Conservation (phyloP, 2,113 vertebrate species). For the Microcebus griseorufus region DNA sequence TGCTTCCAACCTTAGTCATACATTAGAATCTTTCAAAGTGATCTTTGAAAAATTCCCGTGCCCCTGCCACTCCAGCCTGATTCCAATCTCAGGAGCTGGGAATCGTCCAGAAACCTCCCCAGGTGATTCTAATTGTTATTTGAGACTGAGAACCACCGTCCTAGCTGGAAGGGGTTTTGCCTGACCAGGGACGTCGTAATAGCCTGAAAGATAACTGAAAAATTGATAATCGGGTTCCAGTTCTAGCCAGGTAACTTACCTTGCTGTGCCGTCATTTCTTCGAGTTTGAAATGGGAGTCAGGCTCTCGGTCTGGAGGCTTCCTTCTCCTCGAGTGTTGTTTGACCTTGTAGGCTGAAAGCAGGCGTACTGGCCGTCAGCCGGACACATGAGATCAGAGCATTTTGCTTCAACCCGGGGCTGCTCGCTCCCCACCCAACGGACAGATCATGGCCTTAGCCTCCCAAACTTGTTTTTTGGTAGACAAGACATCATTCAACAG, state of each 20-base stretch:
- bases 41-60: not conserved
- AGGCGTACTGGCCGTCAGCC: accelerated
- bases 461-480: not conserved
- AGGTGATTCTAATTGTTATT: not conserved
- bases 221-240: not conserved
- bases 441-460: no score
- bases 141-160: not conserved
- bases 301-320: not conserved
- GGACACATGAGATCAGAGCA: accelerated
- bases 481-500: not conserved
- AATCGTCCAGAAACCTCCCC: no score
- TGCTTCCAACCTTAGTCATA: not conserved
- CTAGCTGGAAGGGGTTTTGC: not conserved
- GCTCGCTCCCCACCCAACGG: not conserved
- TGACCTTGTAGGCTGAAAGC: not conserved
- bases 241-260: not conserved
- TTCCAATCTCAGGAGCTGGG: not conserved
- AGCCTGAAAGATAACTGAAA: not conserved
- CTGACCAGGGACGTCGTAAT: not conserved
- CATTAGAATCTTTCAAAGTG: not conserved
- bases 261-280: not conserved
- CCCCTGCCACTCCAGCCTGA: accelerated
- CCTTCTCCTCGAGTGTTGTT: not conserved
- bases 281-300: accelerated
- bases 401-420: accelerated